Conservation (phyloP, 2,888 invertebrate species). For the Acholoe squamosa region DNA sequence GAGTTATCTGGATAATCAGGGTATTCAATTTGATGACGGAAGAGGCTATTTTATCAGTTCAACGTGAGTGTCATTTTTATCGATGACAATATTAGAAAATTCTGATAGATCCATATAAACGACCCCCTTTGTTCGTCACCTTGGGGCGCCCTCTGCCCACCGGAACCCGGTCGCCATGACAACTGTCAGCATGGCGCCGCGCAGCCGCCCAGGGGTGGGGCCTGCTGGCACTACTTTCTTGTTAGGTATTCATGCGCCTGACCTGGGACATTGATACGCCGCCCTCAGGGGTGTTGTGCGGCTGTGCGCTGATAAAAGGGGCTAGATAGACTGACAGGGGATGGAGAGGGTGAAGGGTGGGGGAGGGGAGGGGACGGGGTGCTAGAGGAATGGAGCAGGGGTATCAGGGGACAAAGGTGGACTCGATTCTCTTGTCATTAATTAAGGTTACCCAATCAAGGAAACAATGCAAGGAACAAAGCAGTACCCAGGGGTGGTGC, state of each 20-base stretch:
- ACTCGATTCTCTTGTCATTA: conserved; percentile 21
- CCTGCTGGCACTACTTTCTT: conserved; percentile 42
- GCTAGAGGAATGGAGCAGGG: not conserved
- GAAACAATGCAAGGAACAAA: conserved; percentile 14
- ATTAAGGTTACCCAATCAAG: conserved; percentile 27
- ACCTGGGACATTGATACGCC: conserved; percentile 10
- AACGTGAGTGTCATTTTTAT: no score
- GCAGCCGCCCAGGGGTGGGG: not conserved
- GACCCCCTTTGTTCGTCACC: not conserved
- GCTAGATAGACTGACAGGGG: not conserved
- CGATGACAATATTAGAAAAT: not conserved
- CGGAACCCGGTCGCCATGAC: not conserved
- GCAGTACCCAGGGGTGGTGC: not conserved
- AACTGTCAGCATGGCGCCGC: conserved; percentile 16
- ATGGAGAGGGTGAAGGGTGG: not conserved
- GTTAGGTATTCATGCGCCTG: conserved; percentile 42
- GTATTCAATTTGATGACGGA: no score
- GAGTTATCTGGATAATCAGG: no score
- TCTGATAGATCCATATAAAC: conserved; percentile 14
- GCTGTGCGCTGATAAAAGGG: not conserved
- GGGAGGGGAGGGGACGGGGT: not conserved
- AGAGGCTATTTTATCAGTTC: no score
- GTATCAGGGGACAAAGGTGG: not conserved
- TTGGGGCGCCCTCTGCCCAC: not conserved
- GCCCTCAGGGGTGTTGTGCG: not conserved